Evolutionary conservation across 2,113 vertebrate species (phyloP).

Genomic region (Tetrao urogallus): DNA sequence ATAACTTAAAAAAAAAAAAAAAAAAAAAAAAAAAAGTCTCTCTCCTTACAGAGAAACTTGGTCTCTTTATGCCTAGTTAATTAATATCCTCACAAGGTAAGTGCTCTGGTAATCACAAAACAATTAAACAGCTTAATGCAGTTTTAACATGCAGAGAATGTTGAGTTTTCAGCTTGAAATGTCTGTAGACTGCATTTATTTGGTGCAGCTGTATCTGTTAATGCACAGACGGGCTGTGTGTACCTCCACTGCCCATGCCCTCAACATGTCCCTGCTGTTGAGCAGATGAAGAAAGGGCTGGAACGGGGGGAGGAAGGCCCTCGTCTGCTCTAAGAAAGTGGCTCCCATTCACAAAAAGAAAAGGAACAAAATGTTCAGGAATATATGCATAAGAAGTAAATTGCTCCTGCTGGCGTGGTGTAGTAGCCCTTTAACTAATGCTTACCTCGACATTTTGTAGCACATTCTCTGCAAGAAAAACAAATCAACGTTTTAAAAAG

Average conservation of each 20-base stretch:
- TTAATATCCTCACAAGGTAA: constrained; percentile 62
- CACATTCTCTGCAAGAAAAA: constrained; percentile 63
- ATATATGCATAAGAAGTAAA: constrained; percentile 55
- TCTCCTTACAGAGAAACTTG: constrained; percentile 46
- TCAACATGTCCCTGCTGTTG: background rate
- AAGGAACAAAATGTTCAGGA: constrained; percentile 16
- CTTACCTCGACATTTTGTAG: constrained; percentile 59
- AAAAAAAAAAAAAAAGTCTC: constrained; percentile 13
- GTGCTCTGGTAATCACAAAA: constrained; percentile 60
- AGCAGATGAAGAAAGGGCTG: constrained; percentile 38
- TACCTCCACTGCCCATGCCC: background rate
- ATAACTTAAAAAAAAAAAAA: constrained; percentile 58
- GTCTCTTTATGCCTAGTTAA: constrained; percentile 66
- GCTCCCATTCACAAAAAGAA: constrained; percentile 29
- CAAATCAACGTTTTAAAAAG: constrained; percentile 77
- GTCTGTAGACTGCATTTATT: background rate
- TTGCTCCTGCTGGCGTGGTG: constrained; percentile 12
- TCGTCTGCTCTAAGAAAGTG: background rate
- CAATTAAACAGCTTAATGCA: constrained; percentile 58
- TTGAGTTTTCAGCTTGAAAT: background rate
- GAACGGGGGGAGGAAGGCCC: background rate
- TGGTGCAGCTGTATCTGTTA: background rate
- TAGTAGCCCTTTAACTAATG: constrained; percentile 66
- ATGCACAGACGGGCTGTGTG: background rate
- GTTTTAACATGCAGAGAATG: constrained; percentile 2